Conservation (phyloP, 2,888 invertebrate genomes). For the Tipula lateralis region DNA sequence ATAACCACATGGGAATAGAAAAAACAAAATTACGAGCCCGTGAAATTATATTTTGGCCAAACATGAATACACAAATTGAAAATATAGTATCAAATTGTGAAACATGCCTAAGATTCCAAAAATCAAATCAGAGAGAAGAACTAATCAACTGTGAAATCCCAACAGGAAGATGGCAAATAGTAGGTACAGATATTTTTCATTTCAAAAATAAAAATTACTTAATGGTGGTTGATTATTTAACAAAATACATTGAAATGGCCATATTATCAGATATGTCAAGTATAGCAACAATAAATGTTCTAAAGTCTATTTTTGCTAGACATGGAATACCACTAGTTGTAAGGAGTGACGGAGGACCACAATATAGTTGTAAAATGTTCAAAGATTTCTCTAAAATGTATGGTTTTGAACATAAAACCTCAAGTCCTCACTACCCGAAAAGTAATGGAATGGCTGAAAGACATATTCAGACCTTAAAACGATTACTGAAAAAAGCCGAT, state of each 20-base stretch:
- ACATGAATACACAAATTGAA: background rate
- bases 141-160: too few species aligned
- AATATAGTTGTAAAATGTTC: conserved; percentile 34
- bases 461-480: too few species aligned
- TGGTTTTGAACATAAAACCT: conserved; percentile 34
- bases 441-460: too few species aligned
- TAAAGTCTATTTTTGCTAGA: conserved; percentile 36
- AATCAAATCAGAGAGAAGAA: background rate
- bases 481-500: too few species aligned
- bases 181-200: conserved; percentile 32
- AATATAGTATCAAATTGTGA: background rate
- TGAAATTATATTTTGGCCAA: background rate
- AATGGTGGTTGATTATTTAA: too few species aligned
- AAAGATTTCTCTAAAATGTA: conserved; percentile 34
- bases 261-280: conserved; percentile 30
- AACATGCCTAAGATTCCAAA: background rate
- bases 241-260: conserved; percentile 36
- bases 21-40: background rate
- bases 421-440: too few species aligned
- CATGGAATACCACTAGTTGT: conserved; percentile 35
- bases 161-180: conserved; percentile 28
- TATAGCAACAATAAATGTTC: conserved; percentile 31
- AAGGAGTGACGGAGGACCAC: too few species aligned
- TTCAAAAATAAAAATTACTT: too few species aligned
- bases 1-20: background rate